phyloP scores from a whole-genome alignment of 1,140 invertebrate species.

The Bilobella aurantiaca region DNA sequence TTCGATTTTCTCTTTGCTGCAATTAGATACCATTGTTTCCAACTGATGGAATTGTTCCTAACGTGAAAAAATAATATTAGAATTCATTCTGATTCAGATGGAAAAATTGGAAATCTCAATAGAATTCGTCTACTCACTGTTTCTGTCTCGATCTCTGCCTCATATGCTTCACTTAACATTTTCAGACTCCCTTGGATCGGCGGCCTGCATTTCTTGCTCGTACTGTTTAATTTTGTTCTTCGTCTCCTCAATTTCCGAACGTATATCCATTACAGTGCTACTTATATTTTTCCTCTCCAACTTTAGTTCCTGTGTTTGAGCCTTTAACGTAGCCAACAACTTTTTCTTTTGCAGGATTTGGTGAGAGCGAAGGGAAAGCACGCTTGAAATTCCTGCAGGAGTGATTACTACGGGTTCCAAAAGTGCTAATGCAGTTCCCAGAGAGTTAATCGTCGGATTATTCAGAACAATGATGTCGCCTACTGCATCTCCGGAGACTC shows the following conservation, averaged over 20 bases:
- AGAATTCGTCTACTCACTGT: background rate
- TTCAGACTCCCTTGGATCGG: background rate
- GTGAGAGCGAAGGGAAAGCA: background rate
- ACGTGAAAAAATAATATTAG: background rate
- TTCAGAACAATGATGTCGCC: no score
- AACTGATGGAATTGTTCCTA: background rate
- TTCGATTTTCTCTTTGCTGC: slow-evolving; percentile 6
- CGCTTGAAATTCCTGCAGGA: no score
- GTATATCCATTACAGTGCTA: background rate
- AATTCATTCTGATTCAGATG: background rate
- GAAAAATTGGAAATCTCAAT: no score
- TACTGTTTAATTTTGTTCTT: background rate
- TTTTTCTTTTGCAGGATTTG: background rate
- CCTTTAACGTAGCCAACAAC: background rate
- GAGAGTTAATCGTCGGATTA: no score
- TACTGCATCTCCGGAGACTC: no score
- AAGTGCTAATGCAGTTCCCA: no score
- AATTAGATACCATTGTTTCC: background rate
- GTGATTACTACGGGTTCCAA: no score
- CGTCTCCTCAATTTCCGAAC: background rate
- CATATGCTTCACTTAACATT: background rate
- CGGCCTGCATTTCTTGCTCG: background rate
- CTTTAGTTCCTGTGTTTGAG: background rate
- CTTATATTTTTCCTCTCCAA: background rate
- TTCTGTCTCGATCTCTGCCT: background rate